Evolutionary conservation across 2,113 vertebrate genomes (phyloP).

Genomic region (Tympanuchus pallidicinctus): DNA sequence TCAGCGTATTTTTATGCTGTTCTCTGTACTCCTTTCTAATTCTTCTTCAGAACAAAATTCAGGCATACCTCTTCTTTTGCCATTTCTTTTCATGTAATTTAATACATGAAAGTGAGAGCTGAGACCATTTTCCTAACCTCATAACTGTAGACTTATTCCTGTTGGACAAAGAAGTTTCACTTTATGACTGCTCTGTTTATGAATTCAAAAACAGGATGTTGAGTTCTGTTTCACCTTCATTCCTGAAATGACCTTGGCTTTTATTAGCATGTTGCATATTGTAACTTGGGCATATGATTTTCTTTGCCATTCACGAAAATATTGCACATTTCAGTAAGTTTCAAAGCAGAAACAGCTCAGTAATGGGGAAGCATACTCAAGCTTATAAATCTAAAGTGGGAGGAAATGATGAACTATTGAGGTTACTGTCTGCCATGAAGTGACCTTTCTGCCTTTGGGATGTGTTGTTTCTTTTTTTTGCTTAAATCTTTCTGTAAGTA

Average conservation of each 20-base stretch:
- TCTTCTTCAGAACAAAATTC: not conserved
- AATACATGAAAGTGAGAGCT: not conserved
- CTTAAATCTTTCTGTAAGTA: not conserved
- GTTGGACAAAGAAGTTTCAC: not conserved
- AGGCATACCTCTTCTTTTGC: not conserved
- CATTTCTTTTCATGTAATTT: not conserved
- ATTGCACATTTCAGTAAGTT: not conserved
- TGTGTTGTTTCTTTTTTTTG: not conserved
- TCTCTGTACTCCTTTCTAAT: not conserved
- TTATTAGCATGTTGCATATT: not conserved
- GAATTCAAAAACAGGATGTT: not conserved
- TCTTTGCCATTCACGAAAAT: not conserved
- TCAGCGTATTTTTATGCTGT: not conserved
- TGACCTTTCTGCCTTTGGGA: not conserved
- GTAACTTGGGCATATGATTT: not conserved
- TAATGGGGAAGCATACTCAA: not conserved
- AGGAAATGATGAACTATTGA: not conserved
- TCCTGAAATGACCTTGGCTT: not conserved
- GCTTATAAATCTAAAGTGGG: not conserved
- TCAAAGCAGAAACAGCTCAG: not conserved
- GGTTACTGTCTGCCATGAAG: not conserved
- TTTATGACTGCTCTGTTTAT: rapidly evolving
- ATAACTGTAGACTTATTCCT: not conserved
- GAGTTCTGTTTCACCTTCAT: not conserved
- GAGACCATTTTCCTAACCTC: not conserved